These are phyloP conservation scores for Antheraea yamamai DNA, from an alignment of 2,888 invertebrate genomes.

Conservation along the genomic window DNA sequence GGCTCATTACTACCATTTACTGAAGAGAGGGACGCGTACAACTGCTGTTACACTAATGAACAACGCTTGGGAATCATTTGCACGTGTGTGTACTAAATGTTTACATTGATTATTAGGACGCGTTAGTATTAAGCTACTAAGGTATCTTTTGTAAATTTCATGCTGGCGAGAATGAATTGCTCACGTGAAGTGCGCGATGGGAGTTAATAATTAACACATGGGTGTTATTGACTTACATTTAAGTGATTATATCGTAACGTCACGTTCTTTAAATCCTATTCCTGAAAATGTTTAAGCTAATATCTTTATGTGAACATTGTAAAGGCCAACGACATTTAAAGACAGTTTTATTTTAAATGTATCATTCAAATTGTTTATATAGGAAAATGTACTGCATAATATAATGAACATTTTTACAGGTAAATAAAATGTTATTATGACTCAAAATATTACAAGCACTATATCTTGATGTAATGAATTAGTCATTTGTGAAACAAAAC, in stretches of 20 bases:
- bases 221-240: conserved; percentile 13
- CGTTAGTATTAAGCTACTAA: conserved; percentile 13
- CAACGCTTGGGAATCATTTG: conserved; percentile 32
- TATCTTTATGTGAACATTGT: not conserved
- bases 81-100: conserved; percentile 25
- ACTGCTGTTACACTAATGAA: conserved; percentile 58
- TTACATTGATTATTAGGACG: conserved; percentile 5
- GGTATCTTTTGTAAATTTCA: conserved; percentile 8
- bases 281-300: not conserved
- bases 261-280: not conserved
- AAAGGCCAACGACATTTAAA: not conserved
- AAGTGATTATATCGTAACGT: conserved; percentile 12
- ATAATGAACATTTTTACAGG: not conserved
- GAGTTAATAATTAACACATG: conserved; percentile 12
- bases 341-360: not conserved
- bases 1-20: conserved; percentile 70
- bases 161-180: conserved; percentile 15
- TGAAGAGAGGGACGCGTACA: conserved; percentile 38
- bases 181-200: conserved; percentile 14
- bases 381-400: not conserved
- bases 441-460: too few relatives aligned
- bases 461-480: not conserved
- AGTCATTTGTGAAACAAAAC: not conserved
- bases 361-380: not conserved
- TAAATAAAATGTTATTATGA: too few relatives aligned